phyloP scores from a whole-genome alignment of 2,797 vertebrate species.

The Anas bahamensis region DNA sequence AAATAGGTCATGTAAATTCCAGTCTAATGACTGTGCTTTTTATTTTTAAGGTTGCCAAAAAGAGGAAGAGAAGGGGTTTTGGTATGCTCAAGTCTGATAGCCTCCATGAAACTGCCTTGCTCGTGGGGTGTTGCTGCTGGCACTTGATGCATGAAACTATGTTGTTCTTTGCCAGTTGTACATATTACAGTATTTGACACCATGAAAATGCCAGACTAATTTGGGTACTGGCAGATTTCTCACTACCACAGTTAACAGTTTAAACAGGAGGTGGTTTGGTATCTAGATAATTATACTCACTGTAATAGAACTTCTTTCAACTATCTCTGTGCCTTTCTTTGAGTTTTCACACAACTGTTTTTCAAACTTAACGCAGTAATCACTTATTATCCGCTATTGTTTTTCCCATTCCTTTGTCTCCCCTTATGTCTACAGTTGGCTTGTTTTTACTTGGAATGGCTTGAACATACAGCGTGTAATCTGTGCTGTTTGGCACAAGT shows the following conservation, averaged over 20 bases:
- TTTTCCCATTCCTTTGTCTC: not conserved
- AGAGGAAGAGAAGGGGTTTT: conserved; percentile 32
- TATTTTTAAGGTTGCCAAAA: conserved; percentile 44
- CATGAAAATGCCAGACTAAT: conserved; percentile 53
- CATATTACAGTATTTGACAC: conserved; percentile 54
- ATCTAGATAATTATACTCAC: not conserved
- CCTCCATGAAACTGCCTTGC: not conserved
- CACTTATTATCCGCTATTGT: not conserved
- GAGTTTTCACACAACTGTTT: not conserved
- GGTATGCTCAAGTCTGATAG: not conserved
- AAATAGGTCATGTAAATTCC: conserved; percentile 69
- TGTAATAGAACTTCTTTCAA: not conserved
- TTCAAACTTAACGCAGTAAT: not conserved
- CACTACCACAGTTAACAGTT: conserved; percentile 17
- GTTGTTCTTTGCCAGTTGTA: conserved; percentile 44
- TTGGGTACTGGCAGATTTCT: conserved; percentile 47
- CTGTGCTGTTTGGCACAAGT: conserved; percentile 31
- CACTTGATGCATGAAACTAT: conserved; percentile 1
- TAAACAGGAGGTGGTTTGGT: conserved; percentile 1
- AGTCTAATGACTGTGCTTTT: conserved; percentile 36
- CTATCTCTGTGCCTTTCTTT: not conserved
- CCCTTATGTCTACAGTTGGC: conserved; percentile 8
- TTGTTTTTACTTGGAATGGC: conserved; percentile 7
- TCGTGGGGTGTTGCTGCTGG: conserved; percentile 17
- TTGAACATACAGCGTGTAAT: conserved; percentile 34